phyloP scores from a whole-genome alignment of 2,113 vertebrate species.

The Platysternon megacephalum region DNA sequence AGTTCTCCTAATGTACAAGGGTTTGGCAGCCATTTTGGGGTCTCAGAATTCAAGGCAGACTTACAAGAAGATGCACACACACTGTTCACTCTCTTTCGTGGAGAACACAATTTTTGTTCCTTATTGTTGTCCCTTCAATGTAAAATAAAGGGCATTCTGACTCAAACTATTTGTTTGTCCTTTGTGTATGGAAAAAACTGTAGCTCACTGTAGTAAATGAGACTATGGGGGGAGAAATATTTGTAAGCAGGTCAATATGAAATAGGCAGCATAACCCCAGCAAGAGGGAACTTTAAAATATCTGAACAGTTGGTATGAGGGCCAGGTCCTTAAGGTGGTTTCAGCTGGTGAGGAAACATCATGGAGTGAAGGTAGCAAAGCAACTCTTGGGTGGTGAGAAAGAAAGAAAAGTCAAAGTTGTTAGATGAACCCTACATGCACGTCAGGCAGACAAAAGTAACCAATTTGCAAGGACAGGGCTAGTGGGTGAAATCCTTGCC shows the following conservation, averaged over 20 bases:
- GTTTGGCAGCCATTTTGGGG: neutral
- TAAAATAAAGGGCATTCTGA: neutral
- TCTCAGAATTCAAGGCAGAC: neutral
- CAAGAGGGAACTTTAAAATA: neutral
- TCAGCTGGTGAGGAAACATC: neutral
- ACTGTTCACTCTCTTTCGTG: neutral
- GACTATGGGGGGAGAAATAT: neutral
- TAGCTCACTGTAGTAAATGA: neutral
- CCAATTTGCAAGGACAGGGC: neutral
- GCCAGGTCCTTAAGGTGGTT: neutral
- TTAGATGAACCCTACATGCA: neutral
- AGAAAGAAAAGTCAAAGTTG: constrained; percentile 12
- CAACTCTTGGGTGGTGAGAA: constrained; percentile 6
- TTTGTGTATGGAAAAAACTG: neutral
- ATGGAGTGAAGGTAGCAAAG: constrained; percentile 14
- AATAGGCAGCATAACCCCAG: fast-evolving
- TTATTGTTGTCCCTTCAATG: neutral
- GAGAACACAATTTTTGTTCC: neutral
- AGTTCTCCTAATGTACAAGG: neutral
- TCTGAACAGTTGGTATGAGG: neutral
- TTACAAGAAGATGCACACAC: neutral
- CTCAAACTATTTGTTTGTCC: neutral
- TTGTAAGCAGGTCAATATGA: neutral
- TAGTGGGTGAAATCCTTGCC: neutral
- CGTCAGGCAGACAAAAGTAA: neutral